phyloP scores from a whole-genome alignment of 2,888 invertebrate genomes.

The Cabera pusaria region DNA sequence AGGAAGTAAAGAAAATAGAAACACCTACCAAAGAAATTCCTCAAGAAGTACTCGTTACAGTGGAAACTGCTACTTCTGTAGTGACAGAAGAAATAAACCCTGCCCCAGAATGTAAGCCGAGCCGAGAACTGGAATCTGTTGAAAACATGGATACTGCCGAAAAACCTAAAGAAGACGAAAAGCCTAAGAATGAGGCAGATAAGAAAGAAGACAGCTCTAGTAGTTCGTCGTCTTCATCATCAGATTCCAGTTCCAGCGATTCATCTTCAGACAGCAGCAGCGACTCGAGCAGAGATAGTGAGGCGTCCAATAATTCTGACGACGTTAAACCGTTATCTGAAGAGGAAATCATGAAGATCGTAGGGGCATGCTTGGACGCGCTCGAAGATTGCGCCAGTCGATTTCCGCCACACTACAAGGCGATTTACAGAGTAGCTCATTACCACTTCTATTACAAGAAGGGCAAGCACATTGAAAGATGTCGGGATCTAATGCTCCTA shows the following conservation, averaged over 20 bases:
- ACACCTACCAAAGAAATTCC: slow-evolving; percentile 25
- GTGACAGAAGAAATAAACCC: slow-evolving; percentile 23
- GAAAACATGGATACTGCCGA: slow-evolving; percentile 29
- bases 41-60: too few relatives aligned
- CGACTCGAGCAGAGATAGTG: slow-evolving; percentile 80
- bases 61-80: too few relatives aligned
- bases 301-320: slow-evolving; percentile 70
- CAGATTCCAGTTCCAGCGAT: slow-evolving; percentile 83
- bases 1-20: slow-evolving; percentile 29
- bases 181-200: slow-evolving; percentile 33
- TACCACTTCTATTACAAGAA: slow-evolving; percentile 90
- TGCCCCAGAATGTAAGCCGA: slow-evolving; percentile 3
- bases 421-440: slow-evolving; percentile 93
- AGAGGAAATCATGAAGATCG: slow-evolving; percentile 84
- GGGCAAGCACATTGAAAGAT: slow-evolving; percentile 86
- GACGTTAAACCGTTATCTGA: slow-evolving; percentile 68
- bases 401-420: slow-evolving; percentile 96
- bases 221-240: slow-evolving; percentile 69
- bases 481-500: slow-evolving; percentile 87
- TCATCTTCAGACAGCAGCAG: slow-evolving; percentile 79
- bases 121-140: slow-evolving; percentile 1
- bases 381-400: slow-evolving; percentile 92
- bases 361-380: slow-evolving; percentile 88
- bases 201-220: slow-evolving; percentile 61
- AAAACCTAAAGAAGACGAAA: slow-evolving; percentile 33